Evolutionary conservation across 2,888 invertebrate genomes (phyloP).

Genomic region (Cephalotes varians): DNA sequence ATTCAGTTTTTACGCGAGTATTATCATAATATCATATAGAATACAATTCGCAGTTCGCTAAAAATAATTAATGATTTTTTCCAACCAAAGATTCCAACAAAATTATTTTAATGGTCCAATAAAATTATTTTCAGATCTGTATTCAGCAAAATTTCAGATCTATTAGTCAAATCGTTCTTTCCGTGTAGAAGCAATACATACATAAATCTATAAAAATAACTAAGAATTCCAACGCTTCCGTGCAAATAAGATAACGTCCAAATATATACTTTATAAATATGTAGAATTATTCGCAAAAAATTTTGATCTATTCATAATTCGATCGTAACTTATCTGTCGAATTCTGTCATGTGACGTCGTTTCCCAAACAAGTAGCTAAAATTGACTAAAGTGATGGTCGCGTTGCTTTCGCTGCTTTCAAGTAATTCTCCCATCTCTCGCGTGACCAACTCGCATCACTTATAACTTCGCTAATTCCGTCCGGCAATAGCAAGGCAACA

Average conservation of each 20-base stretch:
- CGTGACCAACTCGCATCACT: conserved; percentile 24
- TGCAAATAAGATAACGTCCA: not conserved
- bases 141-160: no score
- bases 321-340: not conserved
- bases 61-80: not conserved
- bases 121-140: conserved; percentile 22
- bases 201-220: not conserved
- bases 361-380: not conserved
- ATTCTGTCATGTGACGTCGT: not conserved
- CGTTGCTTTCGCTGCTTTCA: not conserved
- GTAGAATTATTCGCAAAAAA: not conserved
- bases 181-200: no score
- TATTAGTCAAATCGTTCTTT: no score
- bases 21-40: not conserved
- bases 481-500: conserved; percentile 9
- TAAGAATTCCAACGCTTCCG: not conserved
- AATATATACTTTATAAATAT: not conserved
- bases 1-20: not conserved
- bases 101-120: no score
- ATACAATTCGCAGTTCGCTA: not conserved
- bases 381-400: not conserved
- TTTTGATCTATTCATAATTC: not conserved
- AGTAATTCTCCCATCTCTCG: conserved; percentile 5
- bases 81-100: no score
- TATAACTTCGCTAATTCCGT: conserved; percentile 40